Evolutionary conservation across 2,888 invertebrate species (phyloP), one percentile per base, ranked within the genome.

Genomic region (Bhutanitis thaidina): DNA sequence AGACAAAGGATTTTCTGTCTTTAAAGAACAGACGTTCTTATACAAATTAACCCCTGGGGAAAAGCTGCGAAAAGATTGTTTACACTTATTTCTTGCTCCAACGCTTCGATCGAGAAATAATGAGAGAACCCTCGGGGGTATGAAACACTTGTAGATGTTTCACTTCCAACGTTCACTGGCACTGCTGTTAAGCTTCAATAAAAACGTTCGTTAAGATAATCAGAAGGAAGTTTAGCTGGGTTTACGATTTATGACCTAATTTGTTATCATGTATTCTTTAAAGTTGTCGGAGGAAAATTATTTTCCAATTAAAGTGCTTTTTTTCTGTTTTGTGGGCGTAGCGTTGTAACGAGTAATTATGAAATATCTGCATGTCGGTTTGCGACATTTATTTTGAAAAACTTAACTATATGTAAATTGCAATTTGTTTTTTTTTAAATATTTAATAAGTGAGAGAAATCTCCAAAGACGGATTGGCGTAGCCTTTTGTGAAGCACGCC

Each of bases 21-120:
- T 32, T 52, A 32, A 38, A 43, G 46, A 27, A 34, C 32, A 46
- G 34, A 38, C 46, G 34, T 43, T 47, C 35, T 52, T 34, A n/a
- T 38, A 12, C 34, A 47, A 43, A 52, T 47, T 47, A 52, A 52
- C 41, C 46, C 34, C 47, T n/a, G n/a, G 37, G 38, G 52, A 46
- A 36, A 20, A 25, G 37, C 37, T 41, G 47, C 20, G 43, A 34
- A 37, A 47, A 52, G 54, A 55, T 46, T 53, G 53, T 61, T 71
- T 65, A 59, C 68, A 71, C 68, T 60, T 63, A 57, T 65, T 62
- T 62, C 64, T 69, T 57, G 69, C 71, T 68, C 59, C 61, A 64
- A 61, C 63, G 62, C 67, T 67, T 62, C 59, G 67, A 67, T 66
- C 61, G 62, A 62, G 62, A 69, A 70, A 71, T 65, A 67, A 71